Evolutionary conservation across 2,797 vertebrate species (phyloP).

Genomic region (Macrochelys suwanniensis): DNA sequence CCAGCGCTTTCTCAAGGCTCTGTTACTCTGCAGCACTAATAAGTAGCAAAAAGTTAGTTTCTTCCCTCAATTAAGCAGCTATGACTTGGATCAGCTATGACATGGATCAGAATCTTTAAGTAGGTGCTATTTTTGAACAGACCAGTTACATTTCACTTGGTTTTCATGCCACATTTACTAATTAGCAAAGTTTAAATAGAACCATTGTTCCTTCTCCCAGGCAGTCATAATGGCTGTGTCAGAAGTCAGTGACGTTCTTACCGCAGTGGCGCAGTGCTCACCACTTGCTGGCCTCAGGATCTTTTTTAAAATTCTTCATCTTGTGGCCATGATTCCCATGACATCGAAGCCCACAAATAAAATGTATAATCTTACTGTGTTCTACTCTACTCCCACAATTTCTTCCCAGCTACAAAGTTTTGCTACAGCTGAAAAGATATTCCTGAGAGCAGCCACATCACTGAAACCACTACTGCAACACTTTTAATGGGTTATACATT

Average conservation of each 20-base stretch:
- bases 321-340: neutral
- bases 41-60: neutral
- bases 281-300: neutral
- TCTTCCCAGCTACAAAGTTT: neutral
- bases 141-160: neutral
- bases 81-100: neutral
- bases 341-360: neutral
- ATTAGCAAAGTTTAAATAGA: slow-evolving; percentile 39
- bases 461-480: neutral
- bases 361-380: neutral
- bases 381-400: neutral
- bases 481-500: neutral
- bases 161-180: slow-evolving; percentile 10
- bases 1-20: neutral
- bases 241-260: neutral
- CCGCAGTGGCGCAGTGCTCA: neutral
- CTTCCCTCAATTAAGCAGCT: neutral
- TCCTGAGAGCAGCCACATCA: neutral
- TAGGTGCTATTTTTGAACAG: neutral
- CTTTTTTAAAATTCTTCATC: neutral
- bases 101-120: neutral
- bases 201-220: slow-evolving; percentile 9
- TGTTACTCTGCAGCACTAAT: neutral
- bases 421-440: neutral
- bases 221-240: neutral